phyloP scores from a whole-genome alignment of 2,797 vertebrate genomes.

The Melanotaenia boesemani region DNA sequence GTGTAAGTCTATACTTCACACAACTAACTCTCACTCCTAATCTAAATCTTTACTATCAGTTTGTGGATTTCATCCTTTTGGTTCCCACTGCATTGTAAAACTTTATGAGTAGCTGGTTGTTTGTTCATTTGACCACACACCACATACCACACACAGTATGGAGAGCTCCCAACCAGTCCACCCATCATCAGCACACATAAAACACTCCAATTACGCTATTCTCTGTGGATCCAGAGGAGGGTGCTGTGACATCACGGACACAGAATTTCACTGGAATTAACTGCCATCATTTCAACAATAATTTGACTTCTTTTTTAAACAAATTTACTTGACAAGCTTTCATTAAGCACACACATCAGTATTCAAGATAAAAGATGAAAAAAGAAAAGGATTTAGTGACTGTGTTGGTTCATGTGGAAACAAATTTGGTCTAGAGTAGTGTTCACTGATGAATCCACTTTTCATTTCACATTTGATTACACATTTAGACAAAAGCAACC shows the following conservation, averaged over 20 bases:
- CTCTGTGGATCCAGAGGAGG: constrained; percentile 53
- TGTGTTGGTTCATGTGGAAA: constrained; percentile 15
- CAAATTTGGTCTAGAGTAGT: constrained; percentile 16
- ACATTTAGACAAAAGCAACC: neutral
- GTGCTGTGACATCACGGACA: constrained; percentile 64
- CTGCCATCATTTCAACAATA: constrained; percentile 21
- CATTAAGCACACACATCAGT: constrained; percentile 16
- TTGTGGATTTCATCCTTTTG: too few species aligned
- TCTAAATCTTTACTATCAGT: too few species aligned
- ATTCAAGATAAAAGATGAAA: constrained; percentile 23
- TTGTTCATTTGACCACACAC: too few species aligned
- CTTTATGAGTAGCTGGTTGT: too few species aligned
- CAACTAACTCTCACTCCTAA: too few species aligned
- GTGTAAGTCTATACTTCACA: too few species aligned
- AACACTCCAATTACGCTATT: neutral
- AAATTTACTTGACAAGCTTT: constrained; percentile 35
- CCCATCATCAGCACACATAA: too few species aligned
- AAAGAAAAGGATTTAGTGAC: neutral
- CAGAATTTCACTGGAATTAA: neutral
- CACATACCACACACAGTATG: too few species aligned
- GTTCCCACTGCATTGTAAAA: too few species aligned
- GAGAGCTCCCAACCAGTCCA: too few species aligned
- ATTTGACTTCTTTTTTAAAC: constrained; percentile 20
- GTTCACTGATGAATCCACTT: constrained; percentile 32
- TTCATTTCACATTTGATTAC: constrained; percentile 21